Evolutionary conservation across 2,797 vertebrate species (phyloP).

Genomic region (Ptychadena robeensis): DNA sequence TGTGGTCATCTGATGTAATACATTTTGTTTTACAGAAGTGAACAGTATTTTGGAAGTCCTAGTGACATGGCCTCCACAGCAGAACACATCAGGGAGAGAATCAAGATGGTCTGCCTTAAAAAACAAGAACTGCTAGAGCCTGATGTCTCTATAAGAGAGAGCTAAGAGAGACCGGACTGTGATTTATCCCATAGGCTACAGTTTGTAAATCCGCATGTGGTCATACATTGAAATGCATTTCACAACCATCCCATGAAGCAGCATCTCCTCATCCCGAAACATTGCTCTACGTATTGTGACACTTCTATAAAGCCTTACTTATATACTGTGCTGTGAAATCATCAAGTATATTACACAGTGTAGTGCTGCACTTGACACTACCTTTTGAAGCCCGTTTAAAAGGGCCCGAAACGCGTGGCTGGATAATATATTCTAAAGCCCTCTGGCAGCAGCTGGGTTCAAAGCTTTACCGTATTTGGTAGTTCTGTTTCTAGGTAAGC

Average conservation of each 20-base stretch:
- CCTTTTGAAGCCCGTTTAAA: conserved; percentile 77
- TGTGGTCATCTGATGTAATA: neutral
- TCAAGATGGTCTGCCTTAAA: conserved; percentile 91
- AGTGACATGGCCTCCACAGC: conserved; percentile 91
- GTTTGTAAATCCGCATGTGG: conserved; percentile 70
- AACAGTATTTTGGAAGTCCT: conserved; percentile 94
- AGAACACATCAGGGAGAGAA: conserved; percentile 90
- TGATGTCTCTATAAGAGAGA: conserved; percentile 76
- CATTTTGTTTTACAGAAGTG: conserved; percentile 78
- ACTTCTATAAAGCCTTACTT: conserved; percentile 79
- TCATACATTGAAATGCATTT: conserved; percentile 73
- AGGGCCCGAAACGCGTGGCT: conserved; percentile 32
- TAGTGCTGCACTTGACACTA: conserved; percentile 79
- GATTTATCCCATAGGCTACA: conserved; percentile 64
- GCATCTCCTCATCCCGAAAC: conserved; percentile 69
- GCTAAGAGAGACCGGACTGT: conserved; percentile 74
- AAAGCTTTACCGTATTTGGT: conserved; percentile 44
- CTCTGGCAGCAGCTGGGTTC: conserved; percentile 21
- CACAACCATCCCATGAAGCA: conserved; percentile 67
- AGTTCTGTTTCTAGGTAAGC: conserved; percentile 63
- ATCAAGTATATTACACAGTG: conserved; percentile 73
- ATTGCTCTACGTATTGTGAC: conserved; percentile 73
- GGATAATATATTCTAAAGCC: conserved; percentile 16
- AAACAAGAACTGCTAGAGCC: conserved; percentile 87
- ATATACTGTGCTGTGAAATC: conserved; percentile 78